These are phyloP conservation scores for Dynastes maya DNA, from an alignment of 2,888 invertebrate species.

Conservation along the genomic window DNA sequence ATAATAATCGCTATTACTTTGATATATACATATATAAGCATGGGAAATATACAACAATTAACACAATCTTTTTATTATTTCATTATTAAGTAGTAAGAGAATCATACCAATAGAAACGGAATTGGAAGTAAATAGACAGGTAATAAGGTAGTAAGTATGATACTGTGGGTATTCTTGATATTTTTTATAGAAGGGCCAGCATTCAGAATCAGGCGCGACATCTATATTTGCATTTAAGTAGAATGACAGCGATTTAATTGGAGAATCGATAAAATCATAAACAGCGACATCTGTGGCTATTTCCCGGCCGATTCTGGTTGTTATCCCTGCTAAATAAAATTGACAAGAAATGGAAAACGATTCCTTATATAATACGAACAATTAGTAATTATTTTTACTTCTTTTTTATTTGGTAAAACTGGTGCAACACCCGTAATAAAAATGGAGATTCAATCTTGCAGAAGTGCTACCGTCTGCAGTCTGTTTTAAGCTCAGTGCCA, in stretches of 20 bases:
- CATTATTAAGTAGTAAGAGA: not conserved
- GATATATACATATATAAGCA: conserved; percentile 55
- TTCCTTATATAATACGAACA: conserved; percentile 41
- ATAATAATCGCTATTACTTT: conserved; percentile 51
- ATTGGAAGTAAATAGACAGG: conserved; percentile 17
- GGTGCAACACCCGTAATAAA: conserved; percentile 53
- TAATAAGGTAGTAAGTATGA: no score
- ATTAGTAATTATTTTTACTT: conserved; percentile 5
- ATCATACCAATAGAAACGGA: conserved; percentile 15
- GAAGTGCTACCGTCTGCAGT: conserved; percentile 50
- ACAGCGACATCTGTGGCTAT: no score
- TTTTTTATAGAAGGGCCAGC: no score
- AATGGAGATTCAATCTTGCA: conserved; percentile 44
- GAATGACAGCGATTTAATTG: no score
- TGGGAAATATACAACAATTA: conserved; percentile 53
- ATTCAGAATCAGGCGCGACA: no score
- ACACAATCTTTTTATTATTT: conserved; percentile 32
- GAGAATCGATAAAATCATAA: no score
- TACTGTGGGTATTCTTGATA: no score
- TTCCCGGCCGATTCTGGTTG: no score
- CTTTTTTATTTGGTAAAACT: conserved; percentile 51
- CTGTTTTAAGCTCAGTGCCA: conserved; percentile 52
- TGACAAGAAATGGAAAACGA: conserved; percentile 33
- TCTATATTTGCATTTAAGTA: no score
- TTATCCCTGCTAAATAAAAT: no score